These are phyloP conservation scores for Callosobruchus maculatus DNA, from an alignment of 2,888 invertebrate species.

Conservation along the genomic window DNA sequence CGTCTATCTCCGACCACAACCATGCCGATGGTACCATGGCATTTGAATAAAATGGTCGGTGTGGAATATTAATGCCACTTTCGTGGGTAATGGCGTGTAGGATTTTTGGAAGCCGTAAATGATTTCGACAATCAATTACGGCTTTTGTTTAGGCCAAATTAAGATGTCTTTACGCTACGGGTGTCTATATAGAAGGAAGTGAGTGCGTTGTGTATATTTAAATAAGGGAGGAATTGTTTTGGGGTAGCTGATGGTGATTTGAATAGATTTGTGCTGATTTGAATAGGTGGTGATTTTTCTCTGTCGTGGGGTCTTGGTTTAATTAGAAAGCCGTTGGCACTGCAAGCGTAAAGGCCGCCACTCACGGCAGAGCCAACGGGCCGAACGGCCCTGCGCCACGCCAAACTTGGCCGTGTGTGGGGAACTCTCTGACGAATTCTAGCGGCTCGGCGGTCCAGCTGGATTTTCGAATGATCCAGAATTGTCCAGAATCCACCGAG, in stretches of 20 bases:
- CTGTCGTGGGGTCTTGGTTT: background rate
- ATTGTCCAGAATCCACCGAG: too few species aligned
- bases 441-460: too few species aligned
- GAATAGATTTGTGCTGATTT: background rate
- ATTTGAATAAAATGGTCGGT: background rate
- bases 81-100: background rate
- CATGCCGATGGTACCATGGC: background rate
- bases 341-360: too few species aligned
- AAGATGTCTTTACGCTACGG: background rate
- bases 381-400: too few species aligned
- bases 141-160: background rate
- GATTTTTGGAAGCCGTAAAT: background rate
- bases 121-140: background rate
- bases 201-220: background rate
- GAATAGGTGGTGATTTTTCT: background rate
- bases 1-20: background rate
- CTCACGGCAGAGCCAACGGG: too few species aligned
- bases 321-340: background rate
- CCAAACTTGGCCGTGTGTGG: too few species aligned
- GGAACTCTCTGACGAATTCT: too few species aligned
- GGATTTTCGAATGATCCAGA: too few species aligned
- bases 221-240: background rate
- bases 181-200: background rate
- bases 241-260: background rate
- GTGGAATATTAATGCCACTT: background rate